These are phyloP conservation scores for Loriculus beryllinus DNA, from an alignment of 2,797 vertebrate genomes.

Conservation along the genomic window DNA sequence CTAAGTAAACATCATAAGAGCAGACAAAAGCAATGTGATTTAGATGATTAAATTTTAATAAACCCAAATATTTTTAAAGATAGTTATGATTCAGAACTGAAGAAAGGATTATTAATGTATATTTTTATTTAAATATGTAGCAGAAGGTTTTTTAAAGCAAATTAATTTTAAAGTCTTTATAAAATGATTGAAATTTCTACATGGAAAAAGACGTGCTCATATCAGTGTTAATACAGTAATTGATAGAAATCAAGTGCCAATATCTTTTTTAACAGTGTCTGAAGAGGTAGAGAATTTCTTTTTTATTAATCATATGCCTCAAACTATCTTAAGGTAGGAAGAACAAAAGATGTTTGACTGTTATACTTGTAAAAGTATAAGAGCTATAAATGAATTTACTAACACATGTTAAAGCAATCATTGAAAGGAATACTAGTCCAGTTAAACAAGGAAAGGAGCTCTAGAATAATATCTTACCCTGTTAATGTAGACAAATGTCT, in stretches of 20 bases:
- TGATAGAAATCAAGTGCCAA: background rate
- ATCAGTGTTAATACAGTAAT: background rate
- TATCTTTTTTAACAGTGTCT: background rate
- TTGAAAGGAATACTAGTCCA: background rate
- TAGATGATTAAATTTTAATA: slow-evolving; percentile 26
- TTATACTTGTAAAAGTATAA: background rate
- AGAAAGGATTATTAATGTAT: background rate
- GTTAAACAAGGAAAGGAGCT: background rate
- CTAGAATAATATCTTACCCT: background rate
- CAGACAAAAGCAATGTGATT: background rate
- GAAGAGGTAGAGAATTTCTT: background rate
- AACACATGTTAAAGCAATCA: background rate
- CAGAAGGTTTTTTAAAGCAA: background rate
- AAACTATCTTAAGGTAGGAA: background rate
- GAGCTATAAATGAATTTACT: background rate
- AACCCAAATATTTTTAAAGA: slow-evolving; percentile 23
- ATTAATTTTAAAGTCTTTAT: background rate
- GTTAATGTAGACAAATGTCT: background rate
- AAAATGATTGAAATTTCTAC: background rate
- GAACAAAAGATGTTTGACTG: background rate
- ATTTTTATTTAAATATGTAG: background rate
- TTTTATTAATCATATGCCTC: background rate
- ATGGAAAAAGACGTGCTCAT: background rate
- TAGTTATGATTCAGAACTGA: background rate
- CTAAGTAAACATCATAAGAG: background rate